phyloP scores from a whole-genome alignment of 2,797 vertebrate genomes.

The Leptatherina wallacei region DNA sequence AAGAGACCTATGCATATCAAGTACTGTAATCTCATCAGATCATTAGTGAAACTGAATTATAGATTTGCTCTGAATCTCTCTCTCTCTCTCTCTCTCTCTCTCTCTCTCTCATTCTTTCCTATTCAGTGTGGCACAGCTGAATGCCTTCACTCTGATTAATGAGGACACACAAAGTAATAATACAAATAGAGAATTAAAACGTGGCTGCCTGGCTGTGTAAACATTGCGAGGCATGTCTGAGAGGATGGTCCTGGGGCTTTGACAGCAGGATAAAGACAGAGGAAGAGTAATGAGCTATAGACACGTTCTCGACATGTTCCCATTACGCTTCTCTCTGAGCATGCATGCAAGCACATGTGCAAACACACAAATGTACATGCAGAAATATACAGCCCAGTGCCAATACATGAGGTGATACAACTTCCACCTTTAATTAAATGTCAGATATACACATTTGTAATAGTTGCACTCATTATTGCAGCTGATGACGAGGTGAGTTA shows the following conservation, averaged over 20 bases:
- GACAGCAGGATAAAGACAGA: constrained; percentile 76
- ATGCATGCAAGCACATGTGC: constrained; percentile 20
- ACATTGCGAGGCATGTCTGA: constrained; percentile 75
- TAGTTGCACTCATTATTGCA: neutral
- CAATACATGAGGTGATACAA: constrained; percentile 33
- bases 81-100: constrained; percentile 16
- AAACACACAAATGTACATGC: constrained; percentile 20
- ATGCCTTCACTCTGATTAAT: constrained; percentile 80
- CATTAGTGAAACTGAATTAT: constrained; percentile 61
- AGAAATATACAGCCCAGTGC: constrained; percentile 12
- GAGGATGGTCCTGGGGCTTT: constrained; percentile 78
- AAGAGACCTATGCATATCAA: constrained; percentile 48
- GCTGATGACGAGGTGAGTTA: neutral
- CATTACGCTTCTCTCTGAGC: constrained; percentile 64
- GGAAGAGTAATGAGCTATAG: constrained; percentile 79
- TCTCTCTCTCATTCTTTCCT: neutral
- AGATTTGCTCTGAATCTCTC: constrained; percentile 39
- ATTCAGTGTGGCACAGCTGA: constrained; percentile 70
- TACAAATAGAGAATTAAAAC: constrained; percentile 79
- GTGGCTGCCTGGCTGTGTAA: constrained; percentile 78
- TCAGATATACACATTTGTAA: constrained; percentile 1
- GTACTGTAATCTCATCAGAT: constrained; percentile 61
- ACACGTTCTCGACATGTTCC: constrained; percentile 77
- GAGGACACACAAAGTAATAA: constrained; percentile 78
- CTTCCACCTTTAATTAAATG: constrained; percentile 3